Conservation (phyloP, 1,140 invertebrate species). For the Caenorhabditis latens region DNA sequence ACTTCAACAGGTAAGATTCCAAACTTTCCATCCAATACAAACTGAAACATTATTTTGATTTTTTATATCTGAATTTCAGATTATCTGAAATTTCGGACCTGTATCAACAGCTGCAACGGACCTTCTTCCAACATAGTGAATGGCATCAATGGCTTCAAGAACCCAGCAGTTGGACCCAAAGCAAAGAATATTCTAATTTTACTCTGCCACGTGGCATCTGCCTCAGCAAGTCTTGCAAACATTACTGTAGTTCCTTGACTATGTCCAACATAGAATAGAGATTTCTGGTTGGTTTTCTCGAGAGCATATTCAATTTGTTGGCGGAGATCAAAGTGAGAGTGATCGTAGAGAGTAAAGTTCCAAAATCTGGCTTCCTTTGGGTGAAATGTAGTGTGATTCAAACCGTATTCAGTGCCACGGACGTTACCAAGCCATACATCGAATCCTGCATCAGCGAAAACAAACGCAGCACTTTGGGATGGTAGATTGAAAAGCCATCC, state of each 20-base stretch:
- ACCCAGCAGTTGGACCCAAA: slow-evolving; percentile 67
- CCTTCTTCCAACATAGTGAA: slow-evolving; percentile 61
- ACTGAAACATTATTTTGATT: neutral
- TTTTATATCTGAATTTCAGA: neutral
- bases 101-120: slow-evolving; percentile 10
- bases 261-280: slow-evolving; percentile 79
- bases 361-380: slow-evolving; percentile 76
- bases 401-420: slow-evolving; percentile 82
- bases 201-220: slow-evolving; percentile 64
- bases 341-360: slow-evolving; percentile 83
- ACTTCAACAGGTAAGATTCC: neutral
- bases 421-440: slow-evolving; percentile 85
- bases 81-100: neutral
- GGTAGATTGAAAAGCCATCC: slow-evolving; percentile 85
- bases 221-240: slow-evolving; percentile 78
- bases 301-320: slow-evolving; percentile 83
- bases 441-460: slow-evolving; percentile 82
- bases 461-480: slow-evolving; percentile 79
- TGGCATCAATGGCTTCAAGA: slow-evolving; percentile 68
- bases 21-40: slow-evolving; percentile 22
- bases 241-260: slow-evolving; percentile 79
- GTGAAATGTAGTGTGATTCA: slow-evolving; percentile 78
- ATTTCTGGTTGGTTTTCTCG: slow-evolving; percentile 76
- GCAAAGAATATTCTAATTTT: slow-evolving; percentile 69
- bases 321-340: slow-evolving; percentile 84